Evolutionary conservation across 1,140 invertebrate species (phyloP).

Genomic region (Druon quercuslanigerum): DNA sequence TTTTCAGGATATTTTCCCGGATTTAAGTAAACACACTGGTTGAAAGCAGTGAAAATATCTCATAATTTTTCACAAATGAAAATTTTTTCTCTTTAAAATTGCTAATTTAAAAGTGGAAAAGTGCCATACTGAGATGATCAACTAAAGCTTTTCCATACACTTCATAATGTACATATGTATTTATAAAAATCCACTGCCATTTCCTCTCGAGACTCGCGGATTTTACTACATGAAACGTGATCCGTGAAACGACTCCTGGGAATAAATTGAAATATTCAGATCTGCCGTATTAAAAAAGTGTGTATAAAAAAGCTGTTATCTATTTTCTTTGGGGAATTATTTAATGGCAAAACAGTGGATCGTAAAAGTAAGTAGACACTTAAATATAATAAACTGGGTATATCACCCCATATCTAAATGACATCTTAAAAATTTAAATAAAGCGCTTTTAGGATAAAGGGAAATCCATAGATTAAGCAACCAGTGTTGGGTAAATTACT

Average conservation of each 20-base stretch:
- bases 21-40: too few species aligned
- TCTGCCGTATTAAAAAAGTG: constrained; percentile 10
- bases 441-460: too few species aligned
- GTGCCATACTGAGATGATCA: background rate
- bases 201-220: background rate
- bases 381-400: background rate
- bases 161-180: background rate
- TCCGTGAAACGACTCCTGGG: constrained; percentile 6
- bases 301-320: constrained; percentile 4
- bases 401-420: background rate
- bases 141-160: background rate
- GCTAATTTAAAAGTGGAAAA: background rate
- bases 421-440: too few species aligned
- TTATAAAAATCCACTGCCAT: background rate
- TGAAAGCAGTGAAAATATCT: too few species aligned
- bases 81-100: too few species aligned
- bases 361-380: background rate
- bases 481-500: too few species aligned
- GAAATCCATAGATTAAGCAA: too few species aligned
- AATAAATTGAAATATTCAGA: background rate
- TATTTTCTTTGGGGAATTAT: constrained; percentile 9
- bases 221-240: constrained; percentile 1
- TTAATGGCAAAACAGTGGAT: background rate
- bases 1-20: too few species aligned
- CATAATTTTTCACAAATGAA: too few species aligned